Evolutionary conservation across 2,888 invertebrate genomes (phyloP).

Genomic region (Chloroclystis v-ata): DNA sequence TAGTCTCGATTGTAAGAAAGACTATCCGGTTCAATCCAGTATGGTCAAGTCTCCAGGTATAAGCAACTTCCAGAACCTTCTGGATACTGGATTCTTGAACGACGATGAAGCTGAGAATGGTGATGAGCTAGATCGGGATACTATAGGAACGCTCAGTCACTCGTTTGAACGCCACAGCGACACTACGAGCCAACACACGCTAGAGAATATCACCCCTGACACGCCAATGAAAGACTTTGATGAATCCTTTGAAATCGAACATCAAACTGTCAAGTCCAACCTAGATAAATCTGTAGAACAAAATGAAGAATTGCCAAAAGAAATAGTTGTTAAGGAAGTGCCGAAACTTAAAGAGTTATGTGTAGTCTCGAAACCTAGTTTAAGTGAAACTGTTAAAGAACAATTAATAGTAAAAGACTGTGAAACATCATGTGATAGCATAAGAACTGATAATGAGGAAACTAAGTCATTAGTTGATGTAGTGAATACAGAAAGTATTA

Average conservation of each 20-base stretch:
- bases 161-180: constrained; percentile 70
- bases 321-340: constrained; percentile 58
- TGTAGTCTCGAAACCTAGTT: constrained; percentile 64
- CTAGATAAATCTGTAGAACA: constrained; percentile 29
- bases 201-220: constrained; percentile 67
- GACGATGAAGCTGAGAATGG: constrained; percentile 43
- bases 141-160: constrained; percentile 66
- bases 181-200: constrained; percentile 61
- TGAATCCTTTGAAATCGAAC: constrained; percentile 37
- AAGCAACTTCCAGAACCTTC: constrained; percentile 64
- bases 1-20: constrained; percentile 69
- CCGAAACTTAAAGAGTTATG: constrained; percentile 65
- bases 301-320: constrained; percentile 62
- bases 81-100: constrained; percentile 51
- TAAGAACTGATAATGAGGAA: constrained; percentile 62
- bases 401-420: constrained; percentile 67
- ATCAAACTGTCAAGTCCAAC: constrained; percentile 19
- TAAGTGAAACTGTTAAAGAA: constrained; percentile 56
- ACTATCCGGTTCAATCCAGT: constrained; percentile 60
- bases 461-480: constrained; percentile 70
- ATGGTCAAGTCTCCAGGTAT: constrained; percentile 72
- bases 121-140: constrained; percentile 61
- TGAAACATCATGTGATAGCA: constrained; percentile 65
- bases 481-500: constrained; percentile 34
- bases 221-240: constrained; percentile 63